Base-by-base conservation (phyloP, 2,113 vertebrate genomes). In the Carassius gibelio region DNA sequence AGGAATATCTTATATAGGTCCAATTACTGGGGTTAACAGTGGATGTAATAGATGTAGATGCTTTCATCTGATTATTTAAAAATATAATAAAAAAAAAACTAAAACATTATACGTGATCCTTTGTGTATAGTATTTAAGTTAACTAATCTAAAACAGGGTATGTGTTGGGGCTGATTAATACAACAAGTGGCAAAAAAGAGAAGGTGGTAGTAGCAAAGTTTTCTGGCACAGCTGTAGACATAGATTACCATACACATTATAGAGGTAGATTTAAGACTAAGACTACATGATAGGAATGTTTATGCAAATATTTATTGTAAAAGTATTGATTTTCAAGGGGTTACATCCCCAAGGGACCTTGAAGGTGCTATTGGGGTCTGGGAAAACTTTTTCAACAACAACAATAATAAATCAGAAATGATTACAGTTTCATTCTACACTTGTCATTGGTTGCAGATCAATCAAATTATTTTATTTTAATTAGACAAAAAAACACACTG, bases 21-120 rank as follows among this genome's bases (percentile, higher is more conserved):
- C 79, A 81, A 81, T 81, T 81, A 76, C 75, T 76, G 26, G 50
- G 75, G 75, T 55, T 76, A 76, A 81, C 79, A 26, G 17, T 50
- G 42, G 38, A 68, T 69, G 26, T 55, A 81, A 81, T 52, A 36
- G 17, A 81, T 68, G 17, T 14, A 68, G 79, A 81, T 3, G 17
- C 15, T 50, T 68, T 81, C 62, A 68, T 14, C 62, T 30, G 79
- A 81, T 81, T 81, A 68, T 81, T 23, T 50, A 68, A 21, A 23
- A 81, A 50, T 0, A 10, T 11, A 50, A 68, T 14, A 50, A 14
- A 15, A 15, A 15, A 26, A 26, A 26, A 26, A 0, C 26, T 1
- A 45, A 52, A 15, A 52, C 14, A 1, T 13, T 52, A 4, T 19
- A 81, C 2, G 4, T 19, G 55, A 38, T 42, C n/a, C 36, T 66